Conservation (phyloP, 2,888 invertebrate species). For the Plagiodera versicolora region DNA sequence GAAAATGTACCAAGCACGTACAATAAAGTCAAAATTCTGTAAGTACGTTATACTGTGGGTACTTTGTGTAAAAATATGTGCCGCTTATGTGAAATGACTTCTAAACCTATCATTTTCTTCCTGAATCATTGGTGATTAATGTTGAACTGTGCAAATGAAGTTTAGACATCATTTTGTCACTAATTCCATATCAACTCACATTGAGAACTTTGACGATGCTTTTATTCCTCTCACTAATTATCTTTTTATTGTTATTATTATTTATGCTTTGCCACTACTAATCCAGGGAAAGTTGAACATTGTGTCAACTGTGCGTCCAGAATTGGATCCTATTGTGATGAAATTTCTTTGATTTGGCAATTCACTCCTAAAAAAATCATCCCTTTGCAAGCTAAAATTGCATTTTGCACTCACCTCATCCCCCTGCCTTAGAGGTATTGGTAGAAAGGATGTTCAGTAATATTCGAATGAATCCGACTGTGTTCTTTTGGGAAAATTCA, state of each 20-base stretch:
- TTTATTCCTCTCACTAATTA: neutral
- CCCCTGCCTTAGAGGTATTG: slow-evolving; percentile 31
- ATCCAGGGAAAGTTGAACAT: slow-evolving; percentile 6
- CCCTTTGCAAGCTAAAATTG: slow-evolving; percentile 18
- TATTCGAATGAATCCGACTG: slow-evolving; percentile 27
- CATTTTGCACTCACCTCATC: slow-evolving; percentile 13
- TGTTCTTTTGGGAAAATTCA: slow-evolving; percentile 29
- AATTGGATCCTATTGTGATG: slow-evolving; percentile 7
- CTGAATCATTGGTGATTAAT: no score
- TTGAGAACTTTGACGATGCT: no score
- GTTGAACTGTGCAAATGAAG: neutral
- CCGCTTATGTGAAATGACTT: neutral
- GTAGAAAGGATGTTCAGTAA: slow-evolving; percentile 45
- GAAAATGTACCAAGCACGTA: slow-evolving; percentile 33
- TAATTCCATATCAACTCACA: neutral
- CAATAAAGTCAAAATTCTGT: slow-evolving; percentile 29
- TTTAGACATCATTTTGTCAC: neutral
- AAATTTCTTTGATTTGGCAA: slow-evolving; percentile 22
- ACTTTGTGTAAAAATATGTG: neutral
- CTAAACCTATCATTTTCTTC: neutral
- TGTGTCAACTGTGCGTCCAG: slow-evolving; percentile 15
- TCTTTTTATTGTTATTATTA: neutral
- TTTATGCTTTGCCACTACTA: slow-evolving; percentile 12
- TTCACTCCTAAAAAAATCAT: neutral
- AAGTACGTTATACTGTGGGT: slow-evolving; percentile 23